Evolutionary conservation across 2,797 vertebrate genomes (phyloP).

Genomic region (Tiaroga cobitis): DNA sequence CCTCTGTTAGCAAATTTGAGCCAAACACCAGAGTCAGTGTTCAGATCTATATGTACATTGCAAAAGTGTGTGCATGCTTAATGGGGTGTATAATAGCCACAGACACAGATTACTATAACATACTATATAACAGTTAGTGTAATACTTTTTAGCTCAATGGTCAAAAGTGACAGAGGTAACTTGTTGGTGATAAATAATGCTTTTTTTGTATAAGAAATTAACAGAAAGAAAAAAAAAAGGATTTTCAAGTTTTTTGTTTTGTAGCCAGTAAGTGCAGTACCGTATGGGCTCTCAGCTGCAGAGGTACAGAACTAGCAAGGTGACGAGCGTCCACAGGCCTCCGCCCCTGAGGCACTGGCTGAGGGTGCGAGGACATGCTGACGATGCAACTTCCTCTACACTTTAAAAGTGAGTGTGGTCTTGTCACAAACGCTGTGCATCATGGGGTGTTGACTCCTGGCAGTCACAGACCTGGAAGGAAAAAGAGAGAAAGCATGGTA

Average conservation of each 20-base stretch:
- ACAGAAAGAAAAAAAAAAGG: too few relatives aligned
- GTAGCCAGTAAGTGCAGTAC: constrained; percentile 61
- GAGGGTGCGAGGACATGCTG: constrained; percentile 82
- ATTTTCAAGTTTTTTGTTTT: not conserved
- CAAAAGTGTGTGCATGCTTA: too few relatives aligned
- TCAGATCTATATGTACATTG: not conserved
- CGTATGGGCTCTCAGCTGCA: constrained; percentile 80
- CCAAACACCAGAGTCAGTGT: not conserved
- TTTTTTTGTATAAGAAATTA: not conserved
- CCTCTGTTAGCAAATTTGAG: constrained; percentile 63
- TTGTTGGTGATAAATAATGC: not conserved
- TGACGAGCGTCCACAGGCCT: constrained; percentile 78
- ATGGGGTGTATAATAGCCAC: not conserved
- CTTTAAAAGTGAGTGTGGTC: constrained; percentile 72
- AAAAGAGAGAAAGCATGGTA: not conserved
- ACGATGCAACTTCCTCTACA: constrained; percentile 80
- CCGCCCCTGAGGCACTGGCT: constrained; percentile 76
- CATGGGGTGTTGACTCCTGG: constrained; percentile 61
- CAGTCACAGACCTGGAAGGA: constrained; percentile 69
- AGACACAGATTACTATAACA: not conserved
- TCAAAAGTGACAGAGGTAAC: not conserved
- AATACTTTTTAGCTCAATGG: not conserved
- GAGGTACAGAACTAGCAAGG: constrained; percentile 76
- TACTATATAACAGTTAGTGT: not conserved
- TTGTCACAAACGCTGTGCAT: constrained; percentile 68